Evolutionary conservation across 2,797 vertebrate species (phyloP).

Genomic region (Centropyge bicolor): DNA sequence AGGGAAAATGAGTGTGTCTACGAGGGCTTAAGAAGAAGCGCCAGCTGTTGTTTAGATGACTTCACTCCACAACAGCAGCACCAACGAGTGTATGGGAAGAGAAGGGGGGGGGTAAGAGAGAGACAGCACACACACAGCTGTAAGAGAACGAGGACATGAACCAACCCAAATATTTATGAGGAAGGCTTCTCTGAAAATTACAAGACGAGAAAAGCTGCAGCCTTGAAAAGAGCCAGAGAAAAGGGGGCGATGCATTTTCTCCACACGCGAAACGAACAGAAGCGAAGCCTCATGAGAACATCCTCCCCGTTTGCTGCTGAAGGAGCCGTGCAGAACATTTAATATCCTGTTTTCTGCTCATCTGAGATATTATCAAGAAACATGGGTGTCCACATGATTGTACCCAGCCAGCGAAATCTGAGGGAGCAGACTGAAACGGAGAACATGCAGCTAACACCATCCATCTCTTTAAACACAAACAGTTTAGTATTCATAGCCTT

Average conservation of each 20-base stretch:
- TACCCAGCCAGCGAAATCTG: conserved; percentile 30
- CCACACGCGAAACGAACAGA: conserved; percentile 4
- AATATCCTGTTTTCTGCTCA: conserved; percentile 69
- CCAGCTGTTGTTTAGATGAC: conserved; percentile 80
- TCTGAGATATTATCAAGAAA: conserved; percentile 35
- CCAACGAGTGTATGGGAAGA: conserved; percentile 26
- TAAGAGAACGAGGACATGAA: conserved; percentile 50
- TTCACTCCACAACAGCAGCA: conserved; percentile 65
- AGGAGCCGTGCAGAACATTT: conserved; percentile 32
- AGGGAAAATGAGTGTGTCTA: conserved; percentile 33
- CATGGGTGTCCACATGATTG: conserved; percentile 17
- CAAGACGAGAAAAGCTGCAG: conserved; percentile 45
- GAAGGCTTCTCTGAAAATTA: conserved; percentile 55
- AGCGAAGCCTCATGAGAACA: conserved; percentile 7
- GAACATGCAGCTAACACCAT: conserved; percentile 38
- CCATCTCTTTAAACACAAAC: conserved; percentile 54
- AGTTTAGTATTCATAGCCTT: conserved; percentile 71
- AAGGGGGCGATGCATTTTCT: conserved; percentile 31
- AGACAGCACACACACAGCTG: conserved; percentile 24
- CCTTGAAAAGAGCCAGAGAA: conserved; percentile 29
- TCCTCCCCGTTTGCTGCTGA: conserved; percentile 33
- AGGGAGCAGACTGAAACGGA: conserved; percentile 24
- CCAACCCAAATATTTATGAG: conserved; percentile 82
- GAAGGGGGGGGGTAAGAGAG: neutral
- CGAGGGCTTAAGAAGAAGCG: conserved; percentile 47